phyloP scores from a whole-genome alignment of 2,888 invertebrate genomes.

The Drosophila mimica region DNA sequence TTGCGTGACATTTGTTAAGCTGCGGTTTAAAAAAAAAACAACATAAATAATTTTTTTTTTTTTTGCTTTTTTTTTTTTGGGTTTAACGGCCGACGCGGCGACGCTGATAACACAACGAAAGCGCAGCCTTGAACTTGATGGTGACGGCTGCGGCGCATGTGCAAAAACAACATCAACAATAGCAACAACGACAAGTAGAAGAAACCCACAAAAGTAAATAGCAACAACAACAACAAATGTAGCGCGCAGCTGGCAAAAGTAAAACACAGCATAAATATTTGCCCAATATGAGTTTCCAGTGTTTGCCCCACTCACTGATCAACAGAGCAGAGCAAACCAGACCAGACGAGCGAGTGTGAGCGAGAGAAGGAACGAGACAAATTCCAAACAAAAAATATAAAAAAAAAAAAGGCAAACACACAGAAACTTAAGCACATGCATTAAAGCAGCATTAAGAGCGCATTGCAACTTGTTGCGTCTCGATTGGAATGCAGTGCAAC shows the following conservation, averaged over 20 bases:
- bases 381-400: conserved; percentile 21
- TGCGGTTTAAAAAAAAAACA: conserved; percentile 28
- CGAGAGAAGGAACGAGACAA: conserved; percentile 21
- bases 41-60: conserved; percentile 20
- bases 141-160: conserved; percentile 40
- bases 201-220: conserved; percentile 62
- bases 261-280: conserved; percentile 71
- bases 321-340: conserved; percentile 5
- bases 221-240: conserved; percentile 37
- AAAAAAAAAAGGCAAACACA: conserved; percentile 14
- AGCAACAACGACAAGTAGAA: conserved; percentile 25
- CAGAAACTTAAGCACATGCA: not conserved
- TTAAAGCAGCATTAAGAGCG: conserved; percentile 16
- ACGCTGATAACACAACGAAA: conserved; percentile 64
- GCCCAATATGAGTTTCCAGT: conserved; percentile 50
- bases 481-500: conserved; percentile 71
- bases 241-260: conserved; percentile 49
- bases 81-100: conserved; percentile 66
- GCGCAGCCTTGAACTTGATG: conserved; percentile 74
- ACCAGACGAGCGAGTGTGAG: conserved; percentile 1
- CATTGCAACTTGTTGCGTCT: conserved; percentile 57
- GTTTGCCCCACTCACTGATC: conserved; percentile 65
- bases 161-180: conserved; percentile 40
- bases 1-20: conserved; percentile 51
- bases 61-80: conserved; percentile 25